Evolutionary conservation across 2,888 invertebrate species (phyloP).

Genomic region (Andrena praecox): DNA sequence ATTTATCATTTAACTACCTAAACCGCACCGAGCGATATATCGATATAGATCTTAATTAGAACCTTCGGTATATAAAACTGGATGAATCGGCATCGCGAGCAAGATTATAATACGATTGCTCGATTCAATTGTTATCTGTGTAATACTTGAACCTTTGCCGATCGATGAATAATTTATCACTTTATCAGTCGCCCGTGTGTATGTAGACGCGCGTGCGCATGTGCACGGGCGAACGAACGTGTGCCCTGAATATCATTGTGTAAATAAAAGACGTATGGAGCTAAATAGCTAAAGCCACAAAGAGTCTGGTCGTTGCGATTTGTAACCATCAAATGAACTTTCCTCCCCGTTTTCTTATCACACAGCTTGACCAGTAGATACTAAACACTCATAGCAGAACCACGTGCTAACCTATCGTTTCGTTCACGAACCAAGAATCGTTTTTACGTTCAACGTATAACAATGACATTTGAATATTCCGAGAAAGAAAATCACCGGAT

Average conservation of each 20-base stretch:
- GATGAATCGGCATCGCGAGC: neutral
- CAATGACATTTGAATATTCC: slow-evolving; percentile 69
- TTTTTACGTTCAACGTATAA: slow-evolving; percentile 12
- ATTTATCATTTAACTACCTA: neutral
- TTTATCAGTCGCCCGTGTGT: slow-evolving; percentile 11
- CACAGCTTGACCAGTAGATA: slow-evolving; percentile 8
- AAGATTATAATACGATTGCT: neutral
- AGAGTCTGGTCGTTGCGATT: neutral
- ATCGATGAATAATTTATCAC: slow-evolving; percentile 35
- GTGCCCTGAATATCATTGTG: slow-evolving; percentile 25
- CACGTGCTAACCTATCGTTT: slow-evolving; percentile 42
- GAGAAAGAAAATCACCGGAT: slow-evolving; percentile 68
- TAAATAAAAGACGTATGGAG: slow-evolving; percentile 38
- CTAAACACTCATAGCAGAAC: neutral
- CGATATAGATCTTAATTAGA: neutral
- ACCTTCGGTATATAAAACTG: too few relatives aligned
- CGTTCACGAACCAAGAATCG: neutral
- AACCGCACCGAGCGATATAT: neutral
- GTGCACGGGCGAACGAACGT: neutral
- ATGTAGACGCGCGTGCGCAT: slow-evolving; percentile 19
- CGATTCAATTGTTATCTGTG: neutral
- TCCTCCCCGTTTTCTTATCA: slow-evolving; percentile 11
- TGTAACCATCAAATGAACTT: slow-evolving; percentile 17
- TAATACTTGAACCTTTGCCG: slow-evolving; percentile 8
- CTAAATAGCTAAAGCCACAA: neutral